Conservation (phyloP, 2,113 vertebrate species). For the Marmota monax region DNA sequence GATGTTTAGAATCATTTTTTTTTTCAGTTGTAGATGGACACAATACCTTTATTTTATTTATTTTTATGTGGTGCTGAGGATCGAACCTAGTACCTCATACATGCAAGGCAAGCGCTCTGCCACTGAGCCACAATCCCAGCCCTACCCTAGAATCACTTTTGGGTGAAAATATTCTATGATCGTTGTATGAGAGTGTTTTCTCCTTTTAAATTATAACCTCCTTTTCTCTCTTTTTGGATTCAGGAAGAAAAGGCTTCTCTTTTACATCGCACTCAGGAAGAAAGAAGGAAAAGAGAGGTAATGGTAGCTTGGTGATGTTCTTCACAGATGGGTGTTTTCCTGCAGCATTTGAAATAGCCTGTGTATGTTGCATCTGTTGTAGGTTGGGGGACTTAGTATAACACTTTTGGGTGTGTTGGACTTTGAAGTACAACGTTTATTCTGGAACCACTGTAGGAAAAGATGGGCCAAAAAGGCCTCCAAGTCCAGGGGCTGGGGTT, state of each 20-base stretch:
- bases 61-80: no score
- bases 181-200: neutral
- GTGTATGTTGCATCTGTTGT: accelerated
- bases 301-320: constrained; percentile 48
- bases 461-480: neutral
- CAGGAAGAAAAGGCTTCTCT: constrained; percentile 99
- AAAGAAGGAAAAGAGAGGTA: constrained; percentile 98
- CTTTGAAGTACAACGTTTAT: neutral
- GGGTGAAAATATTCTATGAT: neutral
- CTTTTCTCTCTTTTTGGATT: constrained; percentile 70
- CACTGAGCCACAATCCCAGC: no score
- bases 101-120: no score
- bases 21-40: no score
- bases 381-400: neutral
- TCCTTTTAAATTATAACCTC: neutral
- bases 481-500: no score
- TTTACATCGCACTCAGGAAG: constrained; percentile 98
- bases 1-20: neutral
- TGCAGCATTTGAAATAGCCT: neutral
- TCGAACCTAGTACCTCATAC: no score
- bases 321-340: neutral
- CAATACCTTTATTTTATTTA: no score
- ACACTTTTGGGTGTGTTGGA: neutral
- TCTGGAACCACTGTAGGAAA: neutral
- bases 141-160: neutral